Evolutionary conservation across 1,140 invertebrate species (phyloP).

Genomic region (Sycobia sp.): DNA sequence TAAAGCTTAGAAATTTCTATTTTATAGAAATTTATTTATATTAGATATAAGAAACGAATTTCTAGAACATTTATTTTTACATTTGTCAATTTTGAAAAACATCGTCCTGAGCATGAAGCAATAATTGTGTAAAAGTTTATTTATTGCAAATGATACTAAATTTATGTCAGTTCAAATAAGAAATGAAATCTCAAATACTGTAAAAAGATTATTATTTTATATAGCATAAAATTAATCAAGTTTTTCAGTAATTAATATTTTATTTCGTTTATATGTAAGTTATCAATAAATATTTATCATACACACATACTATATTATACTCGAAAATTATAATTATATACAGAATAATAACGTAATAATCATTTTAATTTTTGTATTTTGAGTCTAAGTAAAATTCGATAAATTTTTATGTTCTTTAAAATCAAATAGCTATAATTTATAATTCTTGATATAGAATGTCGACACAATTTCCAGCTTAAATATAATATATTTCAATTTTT

Average conservation of each 20-base stretch:
- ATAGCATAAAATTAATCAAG: no score
- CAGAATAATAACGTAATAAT: neutral
- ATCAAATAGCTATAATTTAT: no score
- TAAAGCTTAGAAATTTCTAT: neutral
- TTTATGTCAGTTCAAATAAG: neutral
- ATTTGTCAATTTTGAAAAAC: slow-evolving; percentile 22
- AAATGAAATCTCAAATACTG: neutral
- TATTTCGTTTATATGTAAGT: no score
- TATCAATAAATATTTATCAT: no score
- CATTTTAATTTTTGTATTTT: no score
- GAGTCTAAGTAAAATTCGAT: no score
- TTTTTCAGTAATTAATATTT: no score
- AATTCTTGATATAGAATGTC: neutral
- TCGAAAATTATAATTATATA: neutral
- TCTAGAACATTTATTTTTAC: slow-evolving; percentile 10
- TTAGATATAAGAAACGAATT: neutral
- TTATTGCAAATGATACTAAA: neutral
- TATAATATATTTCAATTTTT: no score
- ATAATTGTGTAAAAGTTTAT: slow-evolving; percentile 1
- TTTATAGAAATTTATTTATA: neutral
- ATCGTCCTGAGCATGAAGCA: slow-evolving; percentile 16
- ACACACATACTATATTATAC: no score
- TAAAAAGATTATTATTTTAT: no score
- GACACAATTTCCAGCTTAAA: no score
- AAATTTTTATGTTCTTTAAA: no score